These are phyloP conservation scores for Acyrthosiphon pisum DNA, from an alignment of 1,140 invertebrate genomes.

Conservation along the genomic window DNA sequence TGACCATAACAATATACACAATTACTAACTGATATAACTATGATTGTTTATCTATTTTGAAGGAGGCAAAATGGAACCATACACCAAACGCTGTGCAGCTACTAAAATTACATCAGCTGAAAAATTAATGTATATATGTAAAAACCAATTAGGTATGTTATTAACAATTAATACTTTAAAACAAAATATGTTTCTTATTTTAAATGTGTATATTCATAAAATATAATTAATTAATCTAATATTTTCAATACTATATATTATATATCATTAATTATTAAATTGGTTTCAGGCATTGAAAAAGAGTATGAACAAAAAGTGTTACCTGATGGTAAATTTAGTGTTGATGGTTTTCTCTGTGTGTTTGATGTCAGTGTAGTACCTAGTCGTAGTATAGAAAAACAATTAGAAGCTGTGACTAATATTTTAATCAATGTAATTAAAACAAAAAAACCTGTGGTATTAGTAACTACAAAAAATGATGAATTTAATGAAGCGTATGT, in stretches of 20 bases:
- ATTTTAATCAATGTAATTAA: constrained; percentile 86
- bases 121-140: constrained; percentile 98
- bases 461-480: constrained; percentile 97
- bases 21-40: background rate
- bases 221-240: background rate
- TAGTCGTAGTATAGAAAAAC: constrained; percentile 87
- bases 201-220: background rate
- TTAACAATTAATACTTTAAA: background rate
- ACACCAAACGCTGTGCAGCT: constrained; percentile 88
- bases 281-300: constrained; percentile 69
- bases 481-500: constrained; percentile 88
- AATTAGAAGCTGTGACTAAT: constrained; percentile 81
- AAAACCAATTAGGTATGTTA: constrained; percentile 88
- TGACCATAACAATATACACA: background rate
- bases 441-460: constrained; percentile 93
- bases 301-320: constrained; percentile 94
- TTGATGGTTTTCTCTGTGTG: constrained; percentile 95
- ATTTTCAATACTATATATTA: background rate
- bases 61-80: constrained; percentile 94
- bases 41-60: constrained; percentile 58
- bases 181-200: background rate
- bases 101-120: constrained; percentile 93
- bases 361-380: constrained; percentile 95
- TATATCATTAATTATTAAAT: background rate
- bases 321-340: constrained; percentile 89